Percentiles rank a stretch among this genome's conserved stretches.
Conservation (phyloP, 2,888 invertebrate genomes). For the Pseudococcus longispinus region DNA sequence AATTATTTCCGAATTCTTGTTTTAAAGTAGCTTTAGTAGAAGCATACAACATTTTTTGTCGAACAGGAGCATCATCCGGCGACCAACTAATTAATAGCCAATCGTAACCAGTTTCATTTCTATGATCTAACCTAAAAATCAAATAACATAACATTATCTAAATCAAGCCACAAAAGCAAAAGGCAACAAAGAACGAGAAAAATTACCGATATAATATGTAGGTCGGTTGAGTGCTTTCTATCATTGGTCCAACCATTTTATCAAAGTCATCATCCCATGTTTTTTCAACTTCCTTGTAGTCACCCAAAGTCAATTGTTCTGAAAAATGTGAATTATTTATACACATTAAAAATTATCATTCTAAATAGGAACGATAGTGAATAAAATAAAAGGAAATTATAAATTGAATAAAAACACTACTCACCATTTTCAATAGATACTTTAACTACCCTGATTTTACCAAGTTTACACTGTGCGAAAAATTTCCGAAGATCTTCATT, state of each 20-base stretch:
- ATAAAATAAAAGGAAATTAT: too few species aligned
- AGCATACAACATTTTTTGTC: constrained; percentile 97
- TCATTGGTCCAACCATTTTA: constrained; percentile 72
- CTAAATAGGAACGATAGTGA: not conserved
- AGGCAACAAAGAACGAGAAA: not conserved
- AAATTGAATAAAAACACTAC: constrained; percentile 58
- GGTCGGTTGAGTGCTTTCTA: constrained; percentile 84
- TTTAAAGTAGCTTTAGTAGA: constrained; percentile 97
- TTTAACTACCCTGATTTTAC: constrained; percentile 82
- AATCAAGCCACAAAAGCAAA: not conserved
- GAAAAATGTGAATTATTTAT: not conserved
- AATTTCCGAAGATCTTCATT: constrained; percentile 81
- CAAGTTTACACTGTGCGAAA: constrained; percentile 78
- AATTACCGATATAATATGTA: constrained; percentile 83
- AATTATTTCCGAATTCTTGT: constrained; percentile 92
- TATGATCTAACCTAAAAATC: constrained; percentile 74
- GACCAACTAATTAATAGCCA: constrained; percentile 96
- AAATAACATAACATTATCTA: not conserved
- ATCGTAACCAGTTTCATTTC: constrained; percentile 81
- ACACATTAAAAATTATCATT: too few species aligned
- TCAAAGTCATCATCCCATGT: constrained; percentile 89
- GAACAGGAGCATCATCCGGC: constrained; percentile 87
- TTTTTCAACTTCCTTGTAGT: constrained; percentile 72
- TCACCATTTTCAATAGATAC: constrained; percentile 86
- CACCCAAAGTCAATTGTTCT: constrained; percentile 79